phyloP scores from a whole-genome alignment of 2,797 vertebrate species.

The Tachyglossus aculeatus region DNA sequence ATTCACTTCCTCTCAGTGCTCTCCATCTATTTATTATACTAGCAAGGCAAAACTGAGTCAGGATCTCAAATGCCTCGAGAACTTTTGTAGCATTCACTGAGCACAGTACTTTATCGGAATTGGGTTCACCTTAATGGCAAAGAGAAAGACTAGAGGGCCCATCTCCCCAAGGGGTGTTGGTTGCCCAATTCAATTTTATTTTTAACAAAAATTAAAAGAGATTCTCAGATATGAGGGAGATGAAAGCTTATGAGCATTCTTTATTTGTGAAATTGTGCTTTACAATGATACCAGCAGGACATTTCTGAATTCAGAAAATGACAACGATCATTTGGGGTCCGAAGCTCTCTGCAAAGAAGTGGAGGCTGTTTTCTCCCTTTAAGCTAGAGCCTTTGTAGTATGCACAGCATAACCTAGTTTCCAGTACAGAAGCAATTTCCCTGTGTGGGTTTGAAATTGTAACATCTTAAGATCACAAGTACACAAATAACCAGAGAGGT shows the following conservation, averaged over 20 bases:
- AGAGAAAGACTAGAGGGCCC: not conserved
- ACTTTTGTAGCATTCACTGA: not conserved
- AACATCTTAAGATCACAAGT: not conserved
- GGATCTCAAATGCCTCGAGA: not conserved
- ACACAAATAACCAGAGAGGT: fast-evolving
- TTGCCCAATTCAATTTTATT: not conserved
- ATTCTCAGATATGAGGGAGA: not conserved
- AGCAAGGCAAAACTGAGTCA: no score
- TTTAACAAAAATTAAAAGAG: not conserved
- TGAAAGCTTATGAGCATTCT: not conserved
- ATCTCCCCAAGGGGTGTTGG: not conserved
- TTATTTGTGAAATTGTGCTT: not conserved
- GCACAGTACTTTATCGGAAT: not conserved
- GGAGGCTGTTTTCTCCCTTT: not conserved
- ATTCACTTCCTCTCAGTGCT: not conserved
- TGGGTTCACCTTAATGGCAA: not conserved
- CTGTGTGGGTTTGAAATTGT: not conserved
- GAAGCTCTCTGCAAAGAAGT: not conserved
- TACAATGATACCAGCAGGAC: not conserved
- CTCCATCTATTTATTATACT: no score
- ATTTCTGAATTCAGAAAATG: not conserved
- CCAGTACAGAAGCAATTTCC: not conserved
- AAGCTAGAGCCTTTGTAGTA: not conserved
- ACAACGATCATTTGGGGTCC: not conserved
- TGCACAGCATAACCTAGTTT: not conserved